Conservation (phyloP, 2,113 vertebrate genomes). For the Rana temporaria region DNA sequence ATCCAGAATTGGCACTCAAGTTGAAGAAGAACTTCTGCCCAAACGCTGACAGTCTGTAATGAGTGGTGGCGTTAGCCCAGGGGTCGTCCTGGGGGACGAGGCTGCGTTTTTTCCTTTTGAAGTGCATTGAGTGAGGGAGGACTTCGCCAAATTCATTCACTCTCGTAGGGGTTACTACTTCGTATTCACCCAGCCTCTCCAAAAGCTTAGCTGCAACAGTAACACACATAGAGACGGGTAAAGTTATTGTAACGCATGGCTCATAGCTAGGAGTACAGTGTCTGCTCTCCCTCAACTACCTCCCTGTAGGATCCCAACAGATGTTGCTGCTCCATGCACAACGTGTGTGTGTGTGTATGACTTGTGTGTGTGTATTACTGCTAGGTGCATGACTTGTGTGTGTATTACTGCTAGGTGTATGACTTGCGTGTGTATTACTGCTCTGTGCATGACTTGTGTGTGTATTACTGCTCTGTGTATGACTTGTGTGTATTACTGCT, state of each 20-base stretch:
- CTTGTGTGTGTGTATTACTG: too few species aligned
- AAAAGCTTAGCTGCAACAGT: conserved; percentile 74
- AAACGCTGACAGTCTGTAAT: conserved; percentile 92
- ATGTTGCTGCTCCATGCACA: too few species aligned
- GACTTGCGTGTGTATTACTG: too few species aligned
- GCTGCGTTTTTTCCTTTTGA: conserved; percentile 91
- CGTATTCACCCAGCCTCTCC: conserved; percentile 82
- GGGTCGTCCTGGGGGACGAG: conserved; percentile 77
- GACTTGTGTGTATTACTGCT: too few species aligned
- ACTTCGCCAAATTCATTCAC: conserved; percentile 89
- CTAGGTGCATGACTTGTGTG: too few species aligned
- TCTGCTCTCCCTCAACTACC: too few species aligned
- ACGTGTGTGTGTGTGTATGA: too few species aligned
- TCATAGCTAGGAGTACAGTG: too few species aligned
- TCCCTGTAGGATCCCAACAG: too few species aligned
- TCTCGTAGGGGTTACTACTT: conserved; percentile 90
- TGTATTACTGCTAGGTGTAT: too few species aligned
- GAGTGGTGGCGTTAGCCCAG: conserved; percentile 73
- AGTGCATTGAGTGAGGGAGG: conserved; percentile 87
- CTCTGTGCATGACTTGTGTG: too few species aligned
- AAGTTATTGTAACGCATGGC: neutral
- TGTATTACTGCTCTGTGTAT: too few species aligned
- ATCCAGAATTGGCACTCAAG: conserved; percentile 90
- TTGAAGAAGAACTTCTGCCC: conserved; percentile 92
- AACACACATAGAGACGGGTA: conserved; percentile 52